Percentiles rank a stretch among this genome's conserved stretches.
These are phyloP conservation scores for Festucalex cinctus DNA, from an alignment of 2,113 vertebrate species.

Conservation along the genomic window DNA sequence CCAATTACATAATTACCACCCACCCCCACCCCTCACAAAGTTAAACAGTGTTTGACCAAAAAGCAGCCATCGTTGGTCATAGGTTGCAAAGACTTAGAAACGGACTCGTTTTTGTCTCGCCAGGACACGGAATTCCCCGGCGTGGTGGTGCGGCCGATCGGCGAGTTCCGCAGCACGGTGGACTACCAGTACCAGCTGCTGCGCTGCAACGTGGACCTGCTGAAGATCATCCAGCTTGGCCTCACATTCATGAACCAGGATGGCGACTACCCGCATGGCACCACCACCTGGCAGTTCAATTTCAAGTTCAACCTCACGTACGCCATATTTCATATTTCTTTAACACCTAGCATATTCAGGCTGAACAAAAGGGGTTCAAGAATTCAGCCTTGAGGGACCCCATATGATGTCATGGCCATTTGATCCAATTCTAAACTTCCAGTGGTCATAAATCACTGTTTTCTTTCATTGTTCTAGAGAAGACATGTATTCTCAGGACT, in stretches of 20 bases:
- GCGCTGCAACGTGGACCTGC: conserved; percentile 92
- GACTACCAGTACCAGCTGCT: conserved; percentile 98
- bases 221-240: conserved; percentile 97
- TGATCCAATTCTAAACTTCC: too few relatives aligned
- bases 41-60: too few relatives aligned
- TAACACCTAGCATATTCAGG: too few relatives aligned
- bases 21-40: too few relatives aligned
- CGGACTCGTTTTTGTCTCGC: not conserved
- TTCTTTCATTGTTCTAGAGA: conserved; percentile 70
- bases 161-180: conserved; percentile 95
- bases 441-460: too few relatives aligned
- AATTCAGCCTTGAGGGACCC: too few relatives aligned
- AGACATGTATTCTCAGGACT: conserved; percentile 99
- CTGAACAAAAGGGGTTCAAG: too few relatives aligned
- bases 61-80: too few relatives aligned
- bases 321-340: not conserved
- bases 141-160: conserved; percentile 92
- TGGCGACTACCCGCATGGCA: conserved; percentile 89
- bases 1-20: too few relatives aligned
- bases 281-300: conserved; percentile 98
- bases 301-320: conserved; percentile 99
- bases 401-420: too few relatives aligned
- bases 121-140: conserved; percentile 98
- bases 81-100: too few relatives aligned
- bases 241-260: conserved; percentile 97